phyloP scores from a whole-genome alignment of 2,113 vertebrate genomes.

The Apeltes quadracus region DNA sequence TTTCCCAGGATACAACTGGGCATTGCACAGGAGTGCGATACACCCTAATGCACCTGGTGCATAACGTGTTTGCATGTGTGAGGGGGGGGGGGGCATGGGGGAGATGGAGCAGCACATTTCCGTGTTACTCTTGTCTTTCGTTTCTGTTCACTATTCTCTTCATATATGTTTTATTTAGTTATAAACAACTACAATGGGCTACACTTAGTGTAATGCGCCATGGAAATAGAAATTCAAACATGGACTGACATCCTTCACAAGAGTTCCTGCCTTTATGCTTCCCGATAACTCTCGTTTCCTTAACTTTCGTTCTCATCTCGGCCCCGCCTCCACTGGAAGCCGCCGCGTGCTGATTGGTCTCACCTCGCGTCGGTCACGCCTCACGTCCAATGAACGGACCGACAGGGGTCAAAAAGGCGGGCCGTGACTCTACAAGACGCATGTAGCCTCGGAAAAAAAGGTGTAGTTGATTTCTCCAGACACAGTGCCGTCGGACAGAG shows the following conservation, averaged over 20 bases:
- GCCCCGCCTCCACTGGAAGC: rapidly evolving
- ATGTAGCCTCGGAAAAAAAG: too few species aligned
- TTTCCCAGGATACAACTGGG: too few species aligned
- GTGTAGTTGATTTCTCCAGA: rapidly evolving
- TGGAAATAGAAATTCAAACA: not conserved
- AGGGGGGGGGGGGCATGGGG: too few species aligned
- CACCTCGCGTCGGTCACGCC: not conserved
- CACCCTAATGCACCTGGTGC: too few species aligned
- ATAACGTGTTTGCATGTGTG: too few species aligned
- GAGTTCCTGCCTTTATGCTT: not conserved
- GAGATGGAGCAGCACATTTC: too few species aligned
- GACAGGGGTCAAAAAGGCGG: conserved; percentile 12
- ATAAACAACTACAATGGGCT: not conserved
- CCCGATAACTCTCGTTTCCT: conserved; percentile 25
- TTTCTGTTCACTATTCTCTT: not conserved
- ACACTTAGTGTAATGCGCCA: not conserved
- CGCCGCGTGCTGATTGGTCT: not conserved
- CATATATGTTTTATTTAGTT: too few species aligned
- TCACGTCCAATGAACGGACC: conserved; percentile 29
- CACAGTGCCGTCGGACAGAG: rapidly evolving
- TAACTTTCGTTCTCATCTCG: not conserved
- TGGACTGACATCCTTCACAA: not conserved
- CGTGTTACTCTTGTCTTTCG: too few species aligned
- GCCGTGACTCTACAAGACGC: not conserved
- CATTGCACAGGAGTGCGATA: too few species aligned